Base-by-base conservation (phyloP, 2,888 invertebrate genomes). In the Nomada hirtipes region DNA sequence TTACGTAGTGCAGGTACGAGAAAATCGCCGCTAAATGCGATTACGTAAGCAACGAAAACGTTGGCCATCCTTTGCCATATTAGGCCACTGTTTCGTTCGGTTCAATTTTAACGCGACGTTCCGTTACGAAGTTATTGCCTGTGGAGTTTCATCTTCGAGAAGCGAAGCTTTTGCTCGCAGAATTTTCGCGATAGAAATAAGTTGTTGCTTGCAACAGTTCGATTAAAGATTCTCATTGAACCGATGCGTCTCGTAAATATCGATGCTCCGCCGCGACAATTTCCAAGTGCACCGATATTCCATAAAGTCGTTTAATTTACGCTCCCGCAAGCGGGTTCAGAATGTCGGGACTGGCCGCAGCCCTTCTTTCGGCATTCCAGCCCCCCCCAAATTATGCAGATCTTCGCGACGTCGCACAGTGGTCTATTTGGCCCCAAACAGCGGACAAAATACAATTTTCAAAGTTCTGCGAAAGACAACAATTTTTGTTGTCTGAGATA, bases 341-440 rank as follows among this genome's bases (percentile, higher is more conserved):
- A 70, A 77, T 57, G 70, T 23, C 64, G 61, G 36, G 52, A 78
- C 82, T 79, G 73, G 73, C 82, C 83, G 82, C 82, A 60, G 65
- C 68, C 61, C 67, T 61, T 55, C 29, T 79, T 71, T 70, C 79
- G 86, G 79, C 74, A 36, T 63, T 60, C 42, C 79, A 61, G 61
- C 76, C 79, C 85, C 85, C 86, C 79, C 29, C 23, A 83, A 86
- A 85, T 85, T 86, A 86, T 72, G 69, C 79, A 63, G 73, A 63
- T 26, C 65, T 61, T 75, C 77, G 29, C 44, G 65, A 18, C 15
- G 60, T 44, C 53, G 53, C 7, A 0, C 7, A 29, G n/a, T n/a
- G n/a, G n/a, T n/a, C n/a, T n/a, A n/a, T n/a, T n/a, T n/a, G n/a
- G n/a, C n/a, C n/a, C n/a, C n/a, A n/a, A n/a, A n/a, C n/a, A n/a